phyloP scores from a whole-genome alignment of 2,888 invertebrate genomes.

The Chaetoderma sp. region DNA sequence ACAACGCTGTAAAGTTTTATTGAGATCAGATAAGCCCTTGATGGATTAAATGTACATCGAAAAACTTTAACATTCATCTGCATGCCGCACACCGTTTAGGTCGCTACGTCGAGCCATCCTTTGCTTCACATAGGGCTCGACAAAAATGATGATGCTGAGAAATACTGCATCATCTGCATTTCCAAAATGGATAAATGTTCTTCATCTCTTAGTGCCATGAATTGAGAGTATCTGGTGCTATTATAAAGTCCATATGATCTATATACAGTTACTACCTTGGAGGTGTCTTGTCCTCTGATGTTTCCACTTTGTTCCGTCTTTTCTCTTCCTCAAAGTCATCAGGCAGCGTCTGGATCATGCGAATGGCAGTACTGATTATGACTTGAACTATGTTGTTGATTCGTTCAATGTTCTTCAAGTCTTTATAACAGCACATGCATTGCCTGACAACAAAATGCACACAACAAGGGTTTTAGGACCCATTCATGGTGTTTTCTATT shows the following conservation, averaged over 20 bases:
- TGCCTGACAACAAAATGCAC: conserved; percentile 76
- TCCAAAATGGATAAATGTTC: background rate
- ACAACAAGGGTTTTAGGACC: background rate
- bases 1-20: too few relatives aligned
- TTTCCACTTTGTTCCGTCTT: conserved; percentile 33
- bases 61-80: too few relatives aligned
- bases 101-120: too few relatives aligned
- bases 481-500: background rate
- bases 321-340: conserved; percentile 47
- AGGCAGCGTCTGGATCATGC: conserved; percentile 75
- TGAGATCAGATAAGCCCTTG: too few relatives aligned
- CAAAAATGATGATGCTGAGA: too few relatives aligned
- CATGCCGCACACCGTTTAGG: too few relatives aligned
- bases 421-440: conserved; percentile 95
- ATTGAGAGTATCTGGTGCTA: conserved; percentile 1
- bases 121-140: too few relatives aligned
- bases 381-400: conserved; percentile 91
- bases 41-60: too few relatives aligned
- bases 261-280: conserved; percentile 22
- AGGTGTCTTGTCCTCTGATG: conserved; percentile 19
- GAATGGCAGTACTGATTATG: conserved; percentile 84
- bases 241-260: conserved; percentile 15
- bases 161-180: too few relatives aligned
- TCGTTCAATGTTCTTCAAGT: conserved; percentile 91
- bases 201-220: background rate